Evolutionary conservation across 2,113 vertebrate species (phyloP).

Genomic region (Eolophus roseicapilla): DNA sequence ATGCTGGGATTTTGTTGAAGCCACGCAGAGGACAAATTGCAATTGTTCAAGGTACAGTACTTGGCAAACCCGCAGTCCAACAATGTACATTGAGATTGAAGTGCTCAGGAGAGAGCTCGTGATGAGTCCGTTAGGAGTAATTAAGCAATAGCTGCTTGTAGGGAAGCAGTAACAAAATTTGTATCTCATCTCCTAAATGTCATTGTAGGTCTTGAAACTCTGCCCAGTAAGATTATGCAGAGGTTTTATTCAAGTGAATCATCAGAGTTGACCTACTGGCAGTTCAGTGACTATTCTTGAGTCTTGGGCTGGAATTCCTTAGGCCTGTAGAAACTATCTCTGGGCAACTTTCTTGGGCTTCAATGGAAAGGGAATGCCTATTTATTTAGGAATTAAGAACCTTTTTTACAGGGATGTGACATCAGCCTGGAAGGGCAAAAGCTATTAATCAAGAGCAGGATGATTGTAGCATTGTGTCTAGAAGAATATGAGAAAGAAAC

Average conservation of each 20-base stretch:
- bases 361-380: background rate
- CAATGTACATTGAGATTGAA: background rate
- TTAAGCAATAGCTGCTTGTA: constrained; percentile 28
- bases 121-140: constrained; percentile 18
- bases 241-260: background rate
- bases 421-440: background rate
- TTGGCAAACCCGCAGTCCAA: background rate
- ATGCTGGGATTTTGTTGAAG: constrained; percentile 94
- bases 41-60: constrained; percentile 88
- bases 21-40: constrained; percentile 89
- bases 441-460: background rate
- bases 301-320: background rate
- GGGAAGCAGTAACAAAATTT: background rate
- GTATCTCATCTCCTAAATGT: constrained; percentile 10
- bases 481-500: background rate
- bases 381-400: background rate
- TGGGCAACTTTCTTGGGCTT: background rate
- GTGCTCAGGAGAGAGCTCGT: constrained; percentile 8
- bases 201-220: constrained; percentile 39
- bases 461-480: background rate
- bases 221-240: background rate
- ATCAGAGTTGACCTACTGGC: background rate
- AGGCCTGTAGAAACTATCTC: background rate
- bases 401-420: background rate
- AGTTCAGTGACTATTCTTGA: background rate